phyloP scores from a whole-genome alignment of 2,113 vertebrate genomes.

The Tringa solitaria region DNA sequence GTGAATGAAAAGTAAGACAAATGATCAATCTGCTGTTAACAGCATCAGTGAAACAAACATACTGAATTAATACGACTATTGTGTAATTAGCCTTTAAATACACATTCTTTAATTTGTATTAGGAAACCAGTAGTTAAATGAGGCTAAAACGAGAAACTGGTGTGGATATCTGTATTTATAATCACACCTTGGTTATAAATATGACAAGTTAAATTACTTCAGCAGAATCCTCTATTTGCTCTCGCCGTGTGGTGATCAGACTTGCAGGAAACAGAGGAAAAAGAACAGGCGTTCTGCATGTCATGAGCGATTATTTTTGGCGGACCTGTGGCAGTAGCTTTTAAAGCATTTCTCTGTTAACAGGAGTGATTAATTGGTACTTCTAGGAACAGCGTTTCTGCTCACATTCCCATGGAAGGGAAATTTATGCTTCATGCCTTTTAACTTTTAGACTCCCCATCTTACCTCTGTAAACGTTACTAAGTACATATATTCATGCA shows the following conservation, averaged over 20 bases:
- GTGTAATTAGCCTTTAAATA: background rate
- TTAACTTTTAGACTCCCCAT: background rate
- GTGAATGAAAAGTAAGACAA: background rate
- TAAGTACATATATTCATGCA: background rate
- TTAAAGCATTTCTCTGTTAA: background rate
- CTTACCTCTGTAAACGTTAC: background rate
- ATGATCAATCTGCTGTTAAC: background rate
- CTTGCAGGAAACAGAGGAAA: background rate
- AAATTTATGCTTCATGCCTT: fast-evolving
- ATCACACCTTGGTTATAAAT: background rate
- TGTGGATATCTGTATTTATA: background rate
- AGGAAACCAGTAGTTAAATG: background rate
- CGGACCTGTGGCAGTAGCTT: background rate
- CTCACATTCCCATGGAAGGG: background rate
- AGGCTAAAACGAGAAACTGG: background rate
- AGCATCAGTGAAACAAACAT: background rate
- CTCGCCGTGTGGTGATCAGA: background rate
- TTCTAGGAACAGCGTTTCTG: background rate
- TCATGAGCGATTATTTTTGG: background rate
- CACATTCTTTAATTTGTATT: background rate
- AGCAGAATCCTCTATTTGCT: background rate
- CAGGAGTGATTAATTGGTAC: background rate
- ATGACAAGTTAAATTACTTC: background rate
- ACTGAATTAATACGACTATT: background rate
- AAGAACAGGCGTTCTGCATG: background rate